Conservation (phyloP, 2,797 vertebrate species). For the Gobionotothen gibberifrons region DNA sequence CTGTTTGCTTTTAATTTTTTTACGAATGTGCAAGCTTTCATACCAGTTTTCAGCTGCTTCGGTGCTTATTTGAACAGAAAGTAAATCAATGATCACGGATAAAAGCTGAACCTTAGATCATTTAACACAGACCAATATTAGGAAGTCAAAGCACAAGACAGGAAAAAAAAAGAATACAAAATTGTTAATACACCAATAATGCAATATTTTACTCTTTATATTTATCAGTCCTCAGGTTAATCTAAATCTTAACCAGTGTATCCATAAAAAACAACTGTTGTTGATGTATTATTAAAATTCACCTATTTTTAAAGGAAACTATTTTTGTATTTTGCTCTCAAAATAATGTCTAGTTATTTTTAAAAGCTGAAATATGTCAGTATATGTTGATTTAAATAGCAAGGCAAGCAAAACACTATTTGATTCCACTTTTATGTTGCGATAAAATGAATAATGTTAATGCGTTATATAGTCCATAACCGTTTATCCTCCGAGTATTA, state of each 20-base stretch:
- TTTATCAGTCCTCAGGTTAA: not conserved
- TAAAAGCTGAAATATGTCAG: not conserved
- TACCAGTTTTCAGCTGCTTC: constrained; percentile 9
- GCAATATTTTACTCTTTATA: not conserved
- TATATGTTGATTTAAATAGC: not conserved
- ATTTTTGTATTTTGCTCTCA: not conserved
- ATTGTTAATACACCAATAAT: not conserved
- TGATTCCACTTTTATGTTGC: not conserved
- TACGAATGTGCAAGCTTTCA: constrained; percentile 18
- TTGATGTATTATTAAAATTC: not conserved
- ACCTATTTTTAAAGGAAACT: constrained; percentile 5
- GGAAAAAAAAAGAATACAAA: not conserved
- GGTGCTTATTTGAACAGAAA: constrained; percentile 1
- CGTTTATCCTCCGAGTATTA: not conserved
- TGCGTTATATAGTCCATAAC: not conserved
- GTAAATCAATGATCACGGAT: not conserved
- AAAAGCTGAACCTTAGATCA: not conserved
- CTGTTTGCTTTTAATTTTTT: constrained; percentile 16
- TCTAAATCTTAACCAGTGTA: not conserved
- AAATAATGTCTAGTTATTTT: not conserved
- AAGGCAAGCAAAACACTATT: not conserved
- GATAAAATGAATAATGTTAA: constrained; percentile 5
- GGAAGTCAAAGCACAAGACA: not conserved
- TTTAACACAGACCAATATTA: not conserved
- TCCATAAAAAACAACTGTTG: not conserved